Conservation (phyloP, 2,797 vertebrate genomes). For the Sorex maritimensis region DNA sequence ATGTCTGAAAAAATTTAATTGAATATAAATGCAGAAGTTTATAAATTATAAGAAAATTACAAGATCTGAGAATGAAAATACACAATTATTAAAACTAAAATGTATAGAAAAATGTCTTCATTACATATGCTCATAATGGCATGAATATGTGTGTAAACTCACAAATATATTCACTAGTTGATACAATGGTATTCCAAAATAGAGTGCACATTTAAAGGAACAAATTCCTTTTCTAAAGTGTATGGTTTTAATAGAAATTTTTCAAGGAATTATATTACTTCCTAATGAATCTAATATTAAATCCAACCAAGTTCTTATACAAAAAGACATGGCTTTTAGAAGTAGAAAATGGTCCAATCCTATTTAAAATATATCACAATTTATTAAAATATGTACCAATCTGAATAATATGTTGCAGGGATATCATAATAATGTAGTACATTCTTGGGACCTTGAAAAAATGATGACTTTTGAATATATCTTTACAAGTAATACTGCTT, state of each 20-base stretch:
- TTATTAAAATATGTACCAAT: too few relatives aligned
- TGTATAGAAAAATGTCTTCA: neutral
- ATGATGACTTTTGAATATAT: neutral
- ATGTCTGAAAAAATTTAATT: too few relatives aligned
- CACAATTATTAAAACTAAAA: neutral
- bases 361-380: too few relatives aligned
- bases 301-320: too few relatives aligned
- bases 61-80: neutral
- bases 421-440: too few relatives aligned
- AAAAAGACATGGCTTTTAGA: neutral
- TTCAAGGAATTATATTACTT: too few relatives aligned
- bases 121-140: neutral
- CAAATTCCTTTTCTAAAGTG: neutral
- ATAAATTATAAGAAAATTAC: conserved; percentile 8
- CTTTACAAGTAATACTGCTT: neutral
- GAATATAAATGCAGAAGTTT: neutral
- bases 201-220: neutral
- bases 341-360: too few relatives aligned
- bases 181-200: neutral
- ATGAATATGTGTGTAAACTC: neutral
- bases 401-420: too few relatives aligned
- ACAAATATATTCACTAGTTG: neutral
- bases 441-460: neutral
- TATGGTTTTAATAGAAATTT: neutral
- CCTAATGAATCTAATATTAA: too few relatives aligned